These are phyloP conservation scores for Periophthalmus modestus DNA, from an alignment of 2,113 vertebrate genomes.

Conservation along the genomic window DNA sequence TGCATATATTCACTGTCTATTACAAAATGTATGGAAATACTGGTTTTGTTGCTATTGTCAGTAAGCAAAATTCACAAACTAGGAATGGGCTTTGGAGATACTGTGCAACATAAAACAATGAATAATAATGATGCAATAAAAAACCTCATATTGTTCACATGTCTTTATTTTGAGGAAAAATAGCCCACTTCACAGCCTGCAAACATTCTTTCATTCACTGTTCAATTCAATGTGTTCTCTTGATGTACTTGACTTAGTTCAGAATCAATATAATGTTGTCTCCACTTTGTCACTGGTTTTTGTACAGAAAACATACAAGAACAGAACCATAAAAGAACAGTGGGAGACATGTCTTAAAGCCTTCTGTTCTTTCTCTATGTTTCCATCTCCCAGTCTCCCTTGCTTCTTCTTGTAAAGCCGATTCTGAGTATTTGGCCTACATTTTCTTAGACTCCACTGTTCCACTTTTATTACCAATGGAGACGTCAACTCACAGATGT, in stretches of 20 bases:
- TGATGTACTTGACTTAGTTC: constrained; percentile 20
- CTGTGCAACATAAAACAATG: too few relatives aligned
- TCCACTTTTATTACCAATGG: constrained; percentile 36
- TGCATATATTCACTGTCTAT: neutral
- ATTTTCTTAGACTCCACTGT: constrained; percentile 21
- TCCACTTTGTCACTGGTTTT: constrained; percentile 20
- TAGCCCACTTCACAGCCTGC: constrained; percentile 11
- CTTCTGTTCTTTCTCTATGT: constrained; percentile 10
- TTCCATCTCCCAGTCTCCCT: constrained; percentile 37
- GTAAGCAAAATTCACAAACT: too few relatives aligned
- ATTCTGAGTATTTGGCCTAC: constrained; percentile 23
- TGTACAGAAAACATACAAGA: constrained; percentile 17
- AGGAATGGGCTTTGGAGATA: too few relatives aligned
- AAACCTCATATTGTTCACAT: neutral
- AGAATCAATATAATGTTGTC: constrained; percentile 33
- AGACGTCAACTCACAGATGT: constrained; percentile 52
- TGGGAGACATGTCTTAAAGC: constrained; percentile 28
- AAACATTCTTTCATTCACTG: constrained; percentile 22
- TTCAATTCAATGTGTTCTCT: constrained; percentile 17
- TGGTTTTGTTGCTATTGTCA: too few relatives aligned
- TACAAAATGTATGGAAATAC: neutral
- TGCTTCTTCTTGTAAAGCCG: constrained; percentile 36
- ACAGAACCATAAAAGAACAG: constrained; percentile 27
- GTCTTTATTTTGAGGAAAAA: neutral
- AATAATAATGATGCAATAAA: too few relatives aligned